These are phyloP conservation scores for Apogon hyalosoma DNA, from an alignment of 2,797 vertebrate genomes.

Conservation along the genomic window DNA sequence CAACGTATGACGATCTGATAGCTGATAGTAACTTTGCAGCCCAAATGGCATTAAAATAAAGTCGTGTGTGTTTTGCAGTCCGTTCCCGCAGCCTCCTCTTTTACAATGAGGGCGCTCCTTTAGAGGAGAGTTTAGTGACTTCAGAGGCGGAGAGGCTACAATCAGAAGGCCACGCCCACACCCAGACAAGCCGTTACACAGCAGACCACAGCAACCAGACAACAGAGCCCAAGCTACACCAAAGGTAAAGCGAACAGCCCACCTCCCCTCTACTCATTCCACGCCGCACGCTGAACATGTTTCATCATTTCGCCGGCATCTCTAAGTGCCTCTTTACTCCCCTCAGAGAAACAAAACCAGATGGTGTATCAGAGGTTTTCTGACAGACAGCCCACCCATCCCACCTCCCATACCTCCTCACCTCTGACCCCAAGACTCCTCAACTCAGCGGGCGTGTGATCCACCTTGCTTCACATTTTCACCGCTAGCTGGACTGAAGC, in stretches of 20 bases:
- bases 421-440: conserved; percentile 49
- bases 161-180: conserved; percentile 51
- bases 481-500: conserved; percentile 20
- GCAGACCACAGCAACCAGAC: conserved; percentile 85
- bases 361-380: conserved; percentile 60
- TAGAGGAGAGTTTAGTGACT: conserved; percentile 89
- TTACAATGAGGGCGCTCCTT: conserved; percentile 90
- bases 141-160: conserved; percentile 83
- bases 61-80: conserved; percentile 82
- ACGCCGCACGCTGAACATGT: background rate
- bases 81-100: conserved; percentile 97
- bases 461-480: conserved; percentile 13
- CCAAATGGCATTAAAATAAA: background rate
- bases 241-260: conserved; percentile 64
- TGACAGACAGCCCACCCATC: conserved; percentile 47
- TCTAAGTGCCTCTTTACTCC: conserved; percentile 31
- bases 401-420: conserved; percentile 42
- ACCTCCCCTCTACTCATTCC: background rate
- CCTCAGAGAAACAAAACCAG: conserved; percentile 71
- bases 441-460: conserved; percentile 8
- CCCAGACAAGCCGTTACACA: conserved; percentile 88
- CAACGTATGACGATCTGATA: no score
- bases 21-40: no score
- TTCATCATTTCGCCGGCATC: background rate
- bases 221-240: conserved; percentile 65